Conservation (phyloP, 2,113 vertebrate species). For the Nesoenas mayeri region DNA sequence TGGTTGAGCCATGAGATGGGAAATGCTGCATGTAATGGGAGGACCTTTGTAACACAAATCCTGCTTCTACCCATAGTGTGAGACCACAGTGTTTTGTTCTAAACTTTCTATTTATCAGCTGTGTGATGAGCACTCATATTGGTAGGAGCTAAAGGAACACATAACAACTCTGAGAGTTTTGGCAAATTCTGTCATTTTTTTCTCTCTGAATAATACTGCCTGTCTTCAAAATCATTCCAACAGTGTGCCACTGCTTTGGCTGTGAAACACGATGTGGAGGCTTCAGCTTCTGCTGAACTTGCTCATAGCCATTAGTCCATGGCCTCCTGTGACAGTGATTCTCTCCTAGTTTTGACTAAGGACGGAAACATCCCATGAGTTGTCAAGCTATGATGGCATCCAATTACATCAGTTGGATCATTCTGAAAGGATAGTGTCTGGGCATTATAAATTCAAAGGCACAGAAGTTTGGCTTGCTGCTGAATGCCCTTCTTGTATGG, state of each 20-base stretch:
- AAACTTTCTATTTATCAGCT: not conserved
- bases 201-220: not conserved
- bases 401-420: fast-evolving
- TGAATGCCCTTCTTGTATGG: not conserved
- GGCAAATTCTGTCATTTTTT: not conserved
- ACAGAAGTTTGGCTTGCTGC: not conserved
- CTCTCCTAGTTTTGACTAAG: not conserved
- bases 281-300: not conserved
- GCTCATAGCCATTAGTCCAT: not conserved
- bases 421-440: not conserved
- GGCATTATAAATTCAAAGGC: not conserved
- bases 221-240: not conserved
- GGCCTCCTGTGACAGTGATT: not conserved
- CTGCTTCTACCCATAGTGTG: not conserved
- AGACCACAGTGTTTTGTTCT: not conserved
- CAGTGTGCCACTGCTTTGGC: not conserved
- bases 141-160: not conserved
- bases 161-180: not conserved
- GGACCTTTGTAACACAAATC: not conserved
- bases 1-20: not conserved
- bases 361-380: not conserved
- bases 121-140: not conserved
- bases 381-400: not conserved
- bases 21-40: not conserved
- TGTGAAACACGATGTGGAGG: not conserved